These are phyloP conservation scores for Polypterus senegalus DNA, from an alignment of 2,113 vertebrate species.

Conservation along the genomic window DNA sequence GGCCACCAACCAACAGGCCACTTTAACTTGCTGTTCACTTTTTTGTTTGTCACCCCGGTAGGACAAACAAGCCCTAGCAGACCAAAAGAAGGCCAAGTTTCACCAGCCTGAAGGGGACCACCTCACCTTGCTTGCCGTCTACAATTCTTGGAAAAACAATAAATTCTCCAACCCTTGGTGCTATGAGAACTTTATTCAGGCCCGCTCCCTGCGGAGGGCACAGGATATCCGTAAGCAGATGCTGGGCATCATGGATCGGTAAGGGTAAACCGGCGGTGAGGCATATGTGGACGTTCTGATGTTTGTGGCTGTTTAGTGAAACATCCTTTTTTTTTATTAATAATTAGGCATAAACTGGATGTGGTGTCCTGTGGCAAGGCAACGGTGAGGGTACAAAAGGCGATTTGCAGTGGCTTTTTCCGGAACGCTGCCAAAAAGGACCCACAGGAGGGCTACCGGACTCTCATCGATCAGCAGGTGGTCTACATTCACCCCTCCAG, in stretches of 20 bases:
- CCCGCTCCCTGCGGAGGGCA: conserved; percentile 78
- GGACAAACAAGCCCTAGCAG: conserved; percentile 95
- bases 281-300: not conserved
- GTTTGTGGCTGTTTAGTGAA: not conserved
- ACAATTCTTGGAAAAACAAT: conserved; percentile 98
- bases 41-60: conserved; percentile 26
- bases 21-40: not conserved
- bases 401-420: conserved; percentile 97
- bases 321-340: not conserved
- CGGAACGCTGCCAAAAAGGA: conserved; percentile 94
- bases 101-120: conserved; percentile 96
- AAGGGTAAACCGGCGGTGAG: conserved; percentile 6
- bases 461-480: conserved; percentile 92
- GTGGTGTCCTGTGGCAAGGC: conserved; percentile 95
- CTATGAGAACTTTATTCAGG: conserved; percentile 97
- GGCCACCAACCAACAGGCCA: too few relatives aligned
- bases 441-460: conserved; percentile 91
- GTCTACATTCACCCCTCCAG: conserved; percentile 97
- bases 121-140: conserved; percentile 90
- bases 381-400: conserved; percentile 90
- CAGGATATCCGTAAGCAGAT: conserved; percentile 98
- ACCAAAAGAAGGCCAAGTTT: conserved; percentile 98
- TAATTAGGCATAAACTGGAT: conserved; percentile 80
- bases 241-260: conserved; percentile 98
- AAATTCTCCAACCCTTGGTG: conserved; percentile 98